Evolutionary conservation across 2,888 invertebrate species (phyloP).

Genomic region (Lasioglossum calceatum): DNA sequence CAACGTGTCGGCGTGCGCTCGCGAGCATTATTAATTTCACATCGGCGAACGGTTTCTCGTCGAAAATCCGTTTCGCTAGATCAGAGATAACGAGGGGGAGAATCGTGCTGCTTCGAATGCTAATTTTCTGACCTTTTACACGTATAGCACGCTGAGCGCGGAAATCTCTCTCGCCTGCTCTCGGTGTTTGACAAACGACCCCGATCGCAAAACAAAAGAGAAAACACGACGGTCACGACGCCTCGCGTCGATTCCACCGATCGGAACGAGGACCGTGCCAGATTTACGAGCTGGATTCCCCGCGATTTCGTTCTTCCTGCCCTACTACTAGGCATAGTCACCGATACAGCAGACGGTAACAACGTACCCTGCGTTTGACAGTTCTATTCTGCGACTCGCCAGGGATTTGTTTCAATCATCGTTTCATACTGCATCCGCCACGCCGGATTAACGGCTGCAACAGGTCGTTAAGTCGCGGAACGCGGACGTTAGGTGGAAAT

Average conservation of each 20-base stretch:
- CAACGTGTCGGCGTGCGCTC: not conserved
- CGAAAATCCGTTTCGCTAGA: constrained; percentile 42
- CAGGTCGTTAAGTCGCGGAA: constrained; percentile 71
- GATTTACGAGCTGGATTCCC: constrained; percentile 58
- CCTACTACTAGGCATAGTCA: constrained; percentile 30
- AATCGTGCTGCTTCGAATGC: constrained; percentile 42
- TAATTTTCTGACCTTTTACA: constrained; percentile 53
- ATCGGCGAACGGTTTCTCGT: not conserved
- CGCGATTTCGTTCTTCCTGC: constrained; percentile 61
- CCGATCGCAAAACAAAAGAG: constrained; percentile 56
- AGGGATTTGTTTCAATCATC: constrained; percentile 71
- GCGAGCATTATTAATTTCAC: constrained; percentile 37
- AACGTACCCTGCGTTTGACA: constrained; percentile 73
- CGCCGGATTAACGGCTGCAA: constrained; percentile 71
- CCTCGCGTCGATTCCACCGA: constrained; percentile 65
- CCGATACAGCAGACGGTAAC: constrained; percentile 38
- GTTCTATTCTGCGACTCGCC: constrained; percentile 75
- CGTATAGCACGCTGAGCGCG: constrained; percentile 19
- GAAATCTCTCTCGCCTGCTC: constrained; percentile 32
- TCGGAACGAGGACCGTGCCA: constrained; percentile 32
- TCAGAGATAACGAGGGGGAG: constrained; percentile 34
- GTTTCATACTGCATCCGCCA: constrained; percentile 62
- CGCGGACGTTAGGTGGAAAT: constrained; percentile 69
- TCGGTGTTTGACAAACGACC: constrained; percentile 57
- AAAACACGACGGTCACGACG: constrained; percentile 58